A percentile compares a stretch with the other conserved stretches of the same genome.
These are phyloP conservation scores for Siniperca knerii DNA, from an alignment of 2,113 vertebrate species.

Conservation along the genomic window DNA sequence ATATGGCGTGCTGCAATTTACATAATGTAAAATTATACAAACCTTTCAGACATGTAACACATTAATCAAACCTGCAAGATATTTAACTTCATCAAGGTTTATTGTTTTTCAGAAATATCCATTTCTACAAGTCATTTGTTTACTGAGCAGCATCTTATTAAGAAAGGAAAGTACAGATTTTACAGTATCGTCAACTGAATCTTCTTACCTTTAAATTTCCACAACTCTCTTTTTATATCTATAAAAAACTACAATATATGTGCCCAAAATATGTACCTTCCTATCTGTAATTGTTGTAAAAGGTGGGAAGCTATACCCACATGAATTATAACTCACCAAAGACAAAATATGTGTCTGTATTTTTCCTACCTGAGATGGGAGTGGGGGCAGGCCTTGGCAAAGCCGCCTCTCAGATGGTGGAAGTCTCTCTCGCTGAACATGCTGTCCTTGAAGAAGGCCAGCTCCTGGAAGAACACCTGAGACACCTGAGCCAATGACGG, in stretches of 20 bases:
- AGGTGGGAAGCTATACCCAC: background rate
- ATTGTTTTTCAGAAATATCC: background rate
- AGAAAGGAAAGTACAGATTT: background rate
- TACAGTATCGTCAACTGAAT: background rate
- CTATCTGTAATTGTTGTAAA: background rate
- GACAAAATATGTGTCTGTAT: background rate
- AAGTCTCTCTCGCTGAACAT: constrained; percentile 91
- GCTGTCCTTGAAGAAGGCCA: constrained; percentile 87
- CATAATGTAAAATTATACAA: background rate
- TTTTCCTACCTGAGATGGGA: constrained; percentile 88
- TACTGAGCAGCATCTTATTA: no score
- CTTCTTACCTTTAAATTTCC: background rate
- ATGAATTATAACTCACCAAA: background rate
- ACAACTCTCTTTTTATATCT: background rate
- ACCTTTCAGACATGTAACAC: background rate
- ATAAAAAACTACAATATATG: background rate
- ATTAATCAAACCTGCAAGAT: background rate
- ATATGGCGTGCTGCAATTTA: background rate
- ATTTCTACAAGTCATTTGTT: background rate
- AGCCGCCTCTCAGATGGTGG: constrained; percentile 83
- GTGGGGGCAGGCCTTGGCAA: constrained; percentile 89
- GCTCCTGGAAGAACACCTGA: constrained; percentile 86
- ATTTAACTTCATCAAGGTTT: background rate
- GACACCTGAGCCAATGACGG: constrained; percentile 81
- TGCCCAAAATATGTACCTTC: no score